Conservation (phyloP, 2,113 vertebrate species). For the Piaya cayana region DNA sequence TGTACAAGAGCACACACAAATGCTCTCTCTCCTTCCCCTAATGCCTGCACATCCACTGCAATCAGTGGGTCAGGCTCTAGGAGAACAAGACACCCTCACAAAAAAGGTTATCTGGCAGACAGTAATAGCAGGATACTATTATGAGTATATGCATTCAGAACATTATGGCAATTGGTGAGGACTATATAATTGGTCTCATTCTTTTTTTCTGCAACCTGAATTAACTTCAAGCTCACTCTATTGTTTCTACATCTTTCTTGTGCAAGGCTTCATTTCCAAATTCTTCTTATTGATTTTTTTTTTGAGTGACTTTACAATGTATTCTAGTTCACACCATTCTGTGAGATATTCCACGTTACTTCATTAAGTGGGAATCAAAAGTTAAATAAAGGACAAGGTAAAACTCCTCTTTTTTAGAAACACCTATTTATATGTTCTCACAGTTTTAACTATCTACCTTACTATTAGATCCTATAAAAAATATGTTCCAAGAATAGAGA, state of each 20-base stretch:
- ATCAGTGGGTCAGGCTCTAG: not conserved
- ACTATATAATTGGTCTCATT: not conserved
- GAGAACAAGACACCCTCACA: not conserved
- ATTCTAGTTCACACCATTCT: not conserved
- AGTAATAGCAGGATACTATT: not conserved
- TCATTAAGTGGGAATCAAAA: not conserved
- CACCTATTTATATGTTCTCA: not conserved
- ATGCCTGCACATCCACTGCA: not conserved
- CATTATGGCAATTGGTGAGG: not conserved
- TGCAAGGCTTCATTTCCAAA: not conserved
- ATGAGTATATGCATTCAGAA: not conserved
- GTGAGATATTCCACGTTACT: not conserved
- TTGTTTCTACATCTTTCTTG: not conserved
- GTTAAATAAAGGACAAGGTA: not conserved
- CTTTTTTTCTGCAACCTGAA: not conserved
- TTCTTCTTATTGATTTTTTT: not conserved
- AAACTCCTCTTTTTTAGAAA: not conserved
- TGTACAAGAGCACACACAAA: not conserved
- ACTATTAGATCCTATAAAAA: not conserved
- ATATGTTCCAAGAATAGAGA: not conserved
- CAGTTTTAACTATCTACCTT: not conserved
- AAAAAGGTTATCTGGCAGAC: not conserved
- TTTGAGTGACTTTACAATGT: not conserved
- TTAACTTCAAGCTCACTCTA: not conserved
- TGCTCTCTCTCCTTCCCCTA: not conserved